These are phyloP conservation scores for Anomalospiza imberbis DNA, from an alignment of 2,797 vertebrate genomes.

Conservation along the genomic window DNA sequence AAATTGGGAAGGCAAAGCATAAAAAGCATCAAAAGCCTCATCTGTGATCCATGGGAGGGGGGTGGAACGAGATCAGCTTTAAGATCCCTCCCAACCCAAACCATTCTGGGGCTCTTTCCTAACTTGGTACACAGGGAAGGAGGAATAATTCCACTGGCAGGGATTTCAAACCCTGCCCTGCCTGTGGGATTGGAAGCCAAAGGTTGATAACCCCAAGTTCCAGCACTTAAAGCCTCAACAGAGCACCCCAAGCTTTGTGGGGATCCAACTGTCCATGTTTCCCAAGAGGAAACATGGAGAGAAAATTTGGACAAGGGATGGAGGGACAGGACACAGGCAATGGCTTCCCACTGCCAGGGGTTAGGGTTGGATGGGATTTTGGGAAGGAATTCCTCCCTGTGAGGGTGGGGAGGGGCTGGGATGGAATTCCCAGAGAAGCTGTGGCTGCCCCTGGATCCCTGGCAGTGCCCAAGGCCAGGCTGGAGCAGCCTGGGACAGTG, in stretches of 20 bases:
- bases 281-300: background rate
- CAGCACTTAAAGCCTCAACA: background rate
- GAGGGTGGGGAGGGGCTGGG: background rate
- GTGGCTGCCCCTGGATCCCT: background rate
- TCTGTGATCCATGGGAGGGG: background rate
- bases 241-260: background rate
- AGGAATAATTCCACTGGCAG: background rate
- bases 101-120: background rate
- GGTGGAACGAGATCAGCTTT: background rate
- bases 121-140: background rate
- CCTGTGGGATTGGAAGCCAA: background rate
- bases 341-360: background rate
- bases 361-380: fast-evolving
- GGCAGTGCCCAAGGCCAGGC: background rate
- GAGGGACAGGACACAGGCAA: background rate
- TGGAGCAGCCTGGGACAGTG: background rate
- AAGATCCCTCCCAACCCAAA: background rate
- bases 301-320: background rate
- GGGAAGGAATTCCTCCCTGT: fast-evolving
- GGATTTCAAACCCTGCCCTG: background rate
- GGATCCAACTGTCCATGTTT: background rate
- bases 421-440: background rate
- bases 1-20: background rate
- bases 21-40: background rate
- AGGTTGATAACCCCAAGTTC: background rate